phyloP scores from a whole-genome alignment of 2,888 invertebrate species.

The Hermodice carunculata region DNA sequence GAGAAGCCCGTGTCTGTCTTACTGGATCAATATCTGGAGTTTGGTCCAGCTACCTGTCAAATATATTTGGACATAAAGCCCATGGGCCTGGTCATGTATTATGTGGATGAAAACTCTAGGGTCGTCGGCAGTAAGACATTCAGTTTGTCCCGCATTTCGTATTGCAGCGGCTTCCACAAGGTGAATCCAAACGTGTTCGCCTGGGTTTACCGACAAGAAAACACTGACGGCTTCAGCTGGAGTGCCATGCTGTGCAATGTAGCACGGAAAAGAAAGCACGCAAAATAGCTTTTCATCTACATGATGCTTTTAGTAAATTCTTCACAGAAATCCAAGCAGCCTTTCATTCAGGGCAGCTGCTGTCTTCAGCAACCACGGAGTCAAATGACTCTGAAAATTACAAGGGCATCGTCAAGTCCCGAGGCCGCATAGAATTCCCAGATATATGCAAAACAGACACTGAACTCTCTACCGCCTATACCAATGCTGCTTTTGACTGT shows the following conservation, averaged over 20 bases:
- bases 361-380: too few relatives aligned
- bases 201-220: slow-evolving; percentile 20
- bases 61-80: slow-evolving; percentile 11
- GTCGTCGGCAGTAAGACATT: slow-evolving; percentile 3
- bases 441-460: too few relatives aligned
- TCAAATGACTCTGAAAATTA: too few relatives aligned
- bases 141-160: slow-evolving; percentile 14
- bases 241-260: slow-evolving; percentile 11
- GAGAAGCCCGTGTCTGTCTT: slow-evolving; percentile 14
- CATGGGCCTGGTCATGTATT: slow-evolving; percentile 3
- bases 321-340: slow-evolving; percentile 15
- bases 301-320: slow-evolving; percentile 8
- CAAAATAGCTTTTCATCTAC: slow-evolving; percentile 2
- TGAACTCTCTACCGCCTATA: too few relatives aligned
- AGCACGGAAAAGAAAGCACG: background rate
- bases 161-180: slow-evolving; percentile 13
- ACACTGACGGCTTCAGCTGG: background rate
- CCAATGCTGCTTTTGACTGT: too few relatives aligned
- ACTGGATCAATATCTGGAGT: slow-evolving; percentile 9
- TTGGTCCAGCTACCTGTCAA: background rate
- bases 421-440: too few relatives aligned
- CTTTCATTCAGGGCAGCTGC: slow-evolving; percentile 6
- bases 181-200: slow-evolving; percentile 15
- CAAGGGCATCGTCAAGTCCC: too few relatives aligned
- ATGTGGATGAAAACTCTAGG: slow-evolving; percentile 8